These are phyloP conservation scores for Nautilus pompilius DNA, from an alignment of 1,140 invertebrate species.

Conservation along the genomic window DNA sequence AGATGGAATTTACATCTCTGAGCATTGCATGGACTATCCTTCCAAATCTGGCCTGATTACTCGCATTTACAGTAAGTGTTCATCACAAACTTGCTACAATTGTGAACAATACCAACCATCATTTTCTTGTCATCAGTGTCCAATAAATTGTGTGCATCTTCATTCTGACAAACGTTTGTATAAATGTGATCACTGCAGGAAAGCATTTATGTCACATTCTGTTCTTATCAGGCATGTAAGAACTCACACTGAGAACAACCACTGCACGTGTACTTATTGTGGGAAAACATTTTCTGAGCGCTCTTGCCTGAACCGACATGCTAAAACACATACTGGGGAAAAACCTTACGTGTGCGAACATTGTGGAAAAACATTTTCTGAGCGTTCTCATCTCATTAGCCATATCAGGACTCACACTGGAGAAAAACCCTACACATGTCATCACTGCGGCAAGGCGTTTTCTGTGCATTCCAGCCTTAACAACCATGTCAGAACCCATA, in stretches of 20 bases:
- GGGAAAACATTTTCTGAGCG: constrained; percentile 73
- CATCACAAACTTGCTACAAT: too few species aligned
- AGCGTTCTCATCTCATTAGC: constrained; percentile 24
- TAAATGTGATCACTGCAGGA: constrained; percentile 52
- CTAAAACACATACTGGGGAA: constrained; percentile 66
- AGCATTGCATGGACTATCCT: too few species aligned
- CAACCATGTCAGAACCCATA: constrained; percentile 49
- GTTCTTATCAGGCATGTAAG: constrained; percentile 43
- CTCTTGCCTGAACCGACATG: constrained; percentile 79
- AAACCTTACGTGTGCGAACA: constrained; percentile 24
- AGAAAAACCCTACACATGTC: constrained; percentile 12
- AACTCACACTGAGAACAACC: constrained; percentile 62
- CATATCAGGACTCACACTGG: constrained; percentile 27
- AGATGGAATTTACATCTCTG: too few species aligned
- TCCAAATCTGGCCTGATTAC: too few species aligned
- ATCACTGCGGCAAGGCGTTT: constrained; percentile 25
- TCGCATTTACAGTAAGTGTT: too few species aligned
- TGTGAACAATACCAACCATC: constrained; percentile 81
- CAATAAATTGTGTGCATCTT: constrained; percentile 41
- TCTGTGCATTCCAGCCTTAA: constrained; percentile 28
- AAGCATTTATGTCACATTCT: constrained; percentile 24
- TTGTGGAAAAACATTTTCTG: constrained; percentile 26
- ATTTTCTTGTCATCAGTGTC: constrained; percentile 25
- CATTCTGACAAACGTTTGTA: constrained; percentile 52
- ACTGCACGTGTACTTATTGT: constrained; percentile 83